phyloP scores from a whole-genome alignment of 2,797 vertebrate genomes.

The Ciconia nigra region DNA sequence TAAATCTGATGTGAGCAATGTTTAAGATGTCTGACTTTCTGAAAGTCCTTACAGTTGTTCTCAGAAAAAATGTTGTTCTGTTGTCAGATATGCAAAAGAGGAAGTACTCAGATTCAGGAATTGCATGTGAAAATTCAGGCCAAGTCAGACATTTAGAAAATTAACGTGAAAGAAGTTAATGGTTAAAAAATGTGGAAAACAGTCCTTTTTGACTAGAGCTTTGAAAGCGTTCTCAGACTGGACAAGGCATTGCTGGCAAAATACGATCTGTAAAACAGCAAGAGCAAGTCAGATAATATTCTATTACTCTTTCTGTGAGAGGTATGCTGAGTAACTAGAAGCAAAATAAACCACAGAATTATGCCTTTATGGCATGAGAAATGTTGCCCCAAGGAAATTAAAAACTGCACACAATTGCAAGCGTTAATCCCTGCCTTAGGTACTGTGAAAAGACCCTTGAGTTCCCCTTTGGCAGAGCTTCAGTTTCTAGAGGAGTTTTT shows the following conservation, averaged over 20 bases:
- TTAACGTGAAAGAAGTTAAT: not conserved
- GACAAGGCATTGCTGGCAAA: not conserved
- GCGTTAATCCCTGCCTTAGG: not conserved
- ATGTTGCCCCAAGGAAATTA: not conserved
- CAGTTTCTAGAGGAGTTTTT: not conserved
- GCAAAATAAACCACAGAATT: not conserved
- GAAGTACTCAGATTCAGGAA: not conserved
- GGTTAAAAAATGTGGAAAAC: not conserved
- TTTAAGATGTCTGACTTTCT: not conserved
- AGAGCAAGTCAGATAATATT: not conserved
- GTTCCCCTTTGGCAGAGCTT: not conserved
- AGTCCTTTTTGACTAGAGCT: not conserved
- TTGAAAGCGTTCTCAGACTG: not conserved
- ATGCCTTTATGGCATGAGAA: not conserved
- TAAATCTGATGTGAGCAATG: not conserved
- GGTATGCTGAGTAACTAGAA: not conserved
- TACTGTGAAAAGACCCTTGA: not conserved
- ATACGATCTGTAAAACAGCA: not conserved
- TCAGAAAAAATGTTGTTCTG: not conserved
- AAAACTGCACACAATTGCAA: not conserved
- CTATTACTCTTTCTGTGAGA: not conserved
- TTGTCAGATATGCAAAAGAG: not conserved
- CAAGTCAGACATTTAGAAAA: not conserved
- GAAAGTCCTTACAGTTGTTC: not conserved
- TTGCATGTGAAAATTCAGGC: not conserved